phyloP scores from a whole-genome alignment of 2,888 invertebrate genomes.

The Nomada hirtipes region DNA sequence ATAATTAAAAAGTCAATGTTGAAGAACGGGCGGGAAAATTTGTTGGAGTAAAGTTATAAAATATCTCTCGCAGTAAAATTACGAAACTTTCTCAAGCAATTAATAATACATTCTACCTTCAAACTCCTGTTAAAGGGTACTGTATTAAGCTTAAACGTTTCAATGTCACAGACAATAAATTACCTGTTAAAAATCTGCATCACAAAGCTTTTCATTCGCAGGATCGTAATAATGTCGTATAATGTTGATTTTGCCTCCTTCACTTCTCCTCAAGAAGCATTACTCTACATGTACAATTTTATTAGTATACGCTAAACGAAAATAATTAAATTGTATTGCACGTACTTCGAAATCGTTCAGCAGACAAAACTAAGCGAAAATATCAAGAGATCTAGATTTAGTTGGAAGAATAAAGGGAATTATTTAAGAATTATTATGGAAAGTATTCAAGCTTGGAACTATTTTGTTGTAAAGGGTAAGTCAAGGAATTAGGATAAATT shows the following conservation, averaged over 20 bases:
- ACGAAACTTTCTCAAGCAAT: background rate
- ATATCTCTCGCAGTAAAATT: background rate
- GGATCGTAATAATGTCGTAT: background rate
- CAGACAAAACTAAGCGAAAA: constrained; percentile 11
- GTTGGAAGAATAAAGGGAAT: background rate
- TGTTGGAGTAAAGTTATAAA: background rate
- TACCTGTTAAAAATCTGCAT: background rate
- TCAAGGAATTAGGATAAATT: no score
- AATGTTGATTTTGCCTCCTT: background rate
- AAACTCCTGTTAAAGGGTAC: background rate
- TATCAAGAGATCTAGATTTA: background rate
- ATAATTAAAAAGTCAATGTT: background rate
- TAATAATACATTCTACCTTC: background rate
- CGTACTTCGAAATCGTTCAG: constrained; percentile 8
- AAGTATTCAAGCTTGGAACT: no score
- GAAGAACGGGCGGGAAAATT: background rate
- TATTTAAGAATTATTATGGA: no score
- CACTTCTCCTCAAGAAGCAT: background rate
- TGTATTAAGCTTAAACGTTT: background rate
- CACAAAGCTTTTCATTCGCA: background rate
- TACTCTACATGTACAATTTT: background rate
- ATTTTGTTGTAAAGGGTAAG: no score
- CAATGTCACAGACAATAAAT: background rate
- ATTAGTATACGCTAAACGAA: background rate
- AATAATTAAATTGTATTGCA: constrained; percentile 23